Evolutionary conservation across 1,140 invertebrate genomes (phyloP).

Genomic region (Lerema accius): DNA sequence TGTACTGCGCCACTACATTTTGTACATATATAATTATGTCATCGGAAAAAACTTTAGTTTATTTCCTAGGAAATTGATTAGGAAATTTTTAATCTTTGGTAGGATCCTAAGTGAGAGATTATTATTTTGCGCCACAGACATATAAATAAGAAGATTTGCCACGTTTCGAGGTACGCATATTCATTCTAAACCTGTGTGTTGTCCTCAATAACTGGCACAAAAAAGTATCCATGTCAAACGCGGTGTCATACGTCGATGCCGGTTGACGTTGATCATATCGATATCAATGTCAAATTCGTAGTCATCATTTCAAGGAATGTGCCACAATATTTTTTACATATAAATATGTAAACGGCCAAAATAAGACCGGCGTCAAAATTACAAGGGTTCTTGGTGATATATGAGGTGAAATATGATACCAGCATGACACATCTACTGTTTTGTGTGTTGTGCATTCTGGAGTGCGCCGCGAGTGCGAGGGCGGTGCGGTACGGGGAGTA

Average conservation of each 20-base stretch:
- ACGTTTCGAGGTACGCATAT: too few species aligned
- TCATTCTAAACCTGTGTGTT: too few species aligned
- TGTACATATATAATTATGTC: too few species aligned
- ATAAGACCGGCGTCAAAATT: background rate
- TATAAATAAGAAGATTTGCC: too few species aligned
- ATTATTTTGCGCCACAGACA: too few species aligned
- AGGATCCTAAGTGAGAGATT: too few species aligned
- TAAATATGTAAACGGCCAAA: background rate
- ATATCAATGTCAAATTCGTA: conserved; percentile 70
- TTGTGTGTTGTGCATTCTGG: conserved; percentile 25
- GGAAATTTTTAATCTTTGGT: too few species aligned
- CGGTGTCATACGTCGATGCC: conserved; percentile 45
- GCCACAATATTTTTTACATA: conserved; percentile 49
- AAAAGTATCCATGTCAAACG: conserved; percentile 64
- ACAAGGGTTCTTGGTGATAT: background rate
- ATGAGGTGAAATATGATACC: background rate
- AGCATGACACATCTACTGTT: conserved; percentile 3
- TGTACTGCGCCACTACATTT: too few species aligned
- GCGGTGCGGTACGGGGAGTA: conserved; percentile 56
- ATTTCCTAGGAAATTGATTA: too few species aligned
- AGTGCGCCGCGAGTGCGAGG: conserved; percentile 38
- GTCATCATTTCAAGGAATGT: conserved; percentile 60
- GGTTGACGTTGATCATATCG: background rate
- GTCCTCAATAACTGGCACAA: conserved; percentile 7
- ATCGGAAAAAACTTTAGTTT: too few species aligned